Percentiles rank a stretch among this genome's conserved stretches.
Conservation (phyloP, 2,888 invertebrate genomes). For the Meta bourneti region DNA sequence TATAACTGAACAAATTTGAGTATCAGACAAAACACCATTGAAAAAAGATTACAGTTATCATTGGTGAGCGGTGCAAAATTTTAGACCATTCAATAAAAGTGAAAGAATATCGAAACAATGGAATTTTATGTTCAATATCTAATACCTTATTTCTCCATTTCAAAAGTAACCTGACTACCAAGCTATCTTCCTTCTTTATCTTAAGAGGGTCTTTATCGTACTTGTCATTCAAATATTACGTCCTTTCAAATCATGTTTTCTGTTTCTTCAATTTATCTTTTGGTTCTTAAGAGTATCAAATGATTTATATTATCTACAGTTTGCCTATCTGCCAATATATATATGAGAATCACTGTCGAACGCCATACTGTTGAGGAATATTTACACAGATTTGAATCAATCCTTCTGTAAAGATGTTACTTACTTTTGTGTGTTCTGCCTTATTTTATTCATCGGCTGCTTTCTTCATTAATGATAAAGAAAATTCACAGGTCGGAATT, state of each 20-base stretch:
- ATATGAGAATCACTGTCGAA: not conserved
- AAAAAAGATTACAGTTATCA: too few species aligned
- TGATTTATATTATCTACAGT: not conserved
- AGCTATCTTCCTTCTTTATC: not conserved
- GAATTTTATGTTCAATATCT: not conserved
- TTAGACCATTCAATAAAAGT: too few species aligned
- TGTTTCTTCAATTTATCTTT: not conserved
- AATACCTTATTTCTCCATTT: not conserved
- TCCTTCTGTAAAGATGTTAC: not conserved
- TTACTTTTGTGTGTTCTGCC: not conserved
- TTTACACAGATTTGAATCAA: too few species aligned
- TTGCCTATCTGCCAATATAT: not conserved
- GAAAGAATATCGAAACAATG: not conserved
- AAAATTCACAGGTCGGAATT: not conserved
- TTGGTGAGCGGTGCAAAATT: too few species aligned
- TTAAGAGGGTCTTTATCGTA: not conserved
- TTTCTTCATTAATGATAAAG: not conserved
- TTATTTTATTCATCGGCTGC: not conserved
- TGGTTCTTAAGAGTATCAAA: not conserved
- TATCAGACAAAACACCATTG: too few species aligned
- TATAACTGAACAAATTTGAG: too few species aligned
- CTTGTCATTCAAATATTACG: not conserved
- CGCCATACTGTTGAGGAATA: not conserved
- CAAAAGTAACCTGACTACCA: not conserved
- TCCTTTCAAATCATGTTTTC: not conserved